Conservation (phyloP, 2,888 invertebrate species). For the Lamellibrachia satsuma region DNA sequence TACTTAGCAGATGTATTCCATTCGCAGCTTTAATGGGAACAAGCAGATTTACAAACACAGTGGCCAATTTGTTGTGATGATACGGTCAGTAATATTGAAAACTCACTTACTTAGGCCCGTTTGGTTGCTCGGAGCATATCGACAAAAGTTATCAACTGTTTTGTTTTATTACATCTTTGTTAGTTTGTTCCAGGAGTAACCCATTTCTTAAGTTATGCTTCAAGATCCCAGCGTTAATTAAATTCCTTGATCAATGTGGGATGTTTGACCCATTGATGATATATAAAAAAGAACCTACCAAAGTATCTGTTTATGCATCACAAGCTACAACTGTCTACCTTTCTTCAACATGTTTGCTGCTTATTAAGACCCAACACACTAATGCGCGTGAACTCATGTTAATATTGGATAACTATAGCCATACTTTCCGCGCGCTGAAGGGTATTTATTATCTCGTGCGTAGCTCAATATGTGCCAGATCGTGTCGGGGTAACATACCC, state of each 20-base stretch:
- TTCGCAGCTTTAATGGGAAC: slow-evolving; percentile 7
- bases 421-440: background rate
- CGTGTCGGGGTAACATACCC: background rate
- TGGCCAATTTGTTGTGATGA: background rate
- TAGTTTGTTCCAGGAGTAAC: too few species aligned
- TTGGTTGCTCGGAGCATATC: too few species aligned
- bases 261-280: too few species aligned
- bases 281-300: too few species aligned
- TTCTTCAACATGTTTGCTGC: background rate
- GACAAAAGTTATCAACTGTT: too few species aligned
- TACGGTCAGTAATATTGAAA: background rate
- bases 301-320: too few species aligned
- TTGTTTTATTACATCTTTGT: too few species aligned
- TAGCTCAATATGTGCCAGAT: background rate
- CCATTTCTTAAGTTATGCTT: too few species aligned
- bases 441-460: background rate
- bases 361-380: background rate
- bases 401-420: background rate
- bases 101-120: too few species aligned
- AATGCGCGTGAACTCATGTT: background rate
- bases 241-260: too few species aligned
- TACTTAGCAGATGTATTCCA: background rate
- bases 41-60: background rate
- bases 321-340: background rate
- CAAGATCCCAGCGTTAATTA: too few species aligned